Conservation (phyloP, 2,113 vertebrate genomes). For the Zapus hudsonius region DNA sequence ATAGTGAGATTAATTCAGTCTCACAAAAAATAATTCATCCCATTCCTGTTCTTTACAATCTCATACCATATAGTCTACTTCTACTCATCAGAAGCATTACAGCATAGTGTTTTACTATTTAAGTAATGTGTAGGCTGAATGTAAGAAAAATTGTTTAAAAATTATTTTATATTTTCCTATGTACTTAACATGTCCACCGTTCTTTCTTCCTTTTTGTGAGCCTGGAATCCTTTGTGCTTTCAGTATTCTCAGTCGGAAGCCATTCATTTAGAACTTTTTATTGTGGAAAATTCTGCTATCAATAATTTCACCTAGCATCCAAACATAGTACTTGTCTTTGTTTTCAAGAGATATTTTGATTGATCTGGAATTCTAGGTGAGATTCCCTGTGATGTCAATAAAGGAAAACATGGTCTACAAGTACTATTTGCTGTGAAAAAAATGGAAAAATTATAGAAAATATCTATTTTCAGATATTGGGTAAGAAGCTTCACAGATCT, state of each 20-base stretch:
- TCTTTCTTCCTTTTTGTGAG: neutral
- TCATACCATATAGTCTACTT: neutral
- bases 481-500: neutral
- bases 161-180: neutral
- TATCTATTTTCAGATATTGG: neutral
- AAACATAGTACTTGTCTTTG: conserved; percentile 16
- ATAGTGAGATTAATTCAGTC: neutral
- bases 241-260: neutral
- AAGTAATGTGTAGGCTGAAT: neutral
- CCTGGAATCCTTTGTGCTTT: neutral
- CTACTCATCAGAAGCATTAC: neutral
- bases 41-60: neutral
- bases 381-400: neutral
- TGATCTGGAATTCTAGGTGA: conserved; percentile 9
- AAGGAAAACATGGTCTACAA: neutral
- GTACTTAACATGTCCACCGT: neutral
- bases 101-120: neutral
- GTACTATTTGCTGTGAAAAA: conserved; percentile 5
- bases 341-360: conserved; percentile 30
- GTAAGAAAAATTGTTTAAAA: neutral
- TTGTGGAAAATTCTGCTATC: conserved; percentile 19
- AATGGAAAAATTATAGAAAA: neutral
- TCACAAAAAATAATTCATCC: neutral
- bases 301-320: neutral
- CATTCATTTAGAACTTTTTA: neutral